Conservation (phyloP, 2,888 invertebrate species). For the Microchrysa polita region DNA sequence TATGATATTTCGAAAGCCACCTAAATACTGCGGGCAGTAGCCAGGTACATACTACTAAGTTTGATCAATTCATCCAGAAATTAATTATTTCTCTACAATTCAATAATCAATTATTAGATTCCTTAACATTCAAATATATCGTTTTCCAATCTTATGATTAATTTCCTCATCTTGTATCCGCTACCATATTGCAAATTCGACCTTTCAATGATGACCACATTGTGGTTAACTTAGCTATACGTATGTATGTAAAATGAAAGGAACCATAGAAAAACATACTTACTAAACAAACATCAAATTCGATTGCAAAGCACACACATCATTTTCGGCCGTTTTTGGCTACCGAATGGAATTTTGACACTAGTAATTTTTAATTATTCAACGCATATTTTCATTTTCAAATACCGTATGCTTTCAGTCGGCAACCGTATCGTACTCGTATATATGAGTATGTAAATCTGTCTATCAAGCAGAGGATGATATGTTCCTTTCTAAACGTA, state of each 20-base stretch:
- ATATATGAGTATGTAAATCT: no score
- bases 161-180: conserved; percentile 17
- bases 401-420: not conserved
- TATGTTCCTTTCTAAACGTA: no score
- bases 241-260: not conserved
- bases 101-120: no score
- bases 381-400: conserved; percentile 7
- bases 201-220: conserved; percentile 1
- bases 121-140: no score
- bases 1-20: no score
- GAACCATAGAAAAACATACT: not conserved
- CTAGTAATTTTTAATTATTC: conserved; percentile 40
- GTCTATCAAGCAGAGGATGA: no score
- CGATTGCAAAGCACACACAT: conserved; percentile 11
- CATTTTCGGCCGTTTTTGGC: conserved; percentile 23
- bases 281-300: not conserved
- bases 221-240: no score
- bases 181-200: conserved; percentile 19
- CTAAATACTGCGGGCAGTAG: no score
- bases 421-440: no score
- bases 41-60: no score
- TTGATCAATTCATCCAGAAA: no score
- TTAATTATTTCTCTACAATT: no score
- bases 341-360: conserved; percentile 38
- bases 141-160: not conserved